Conservation (phyloP, 2,888 invertebrate species). For the Cheilosia variabilis region DNA sequence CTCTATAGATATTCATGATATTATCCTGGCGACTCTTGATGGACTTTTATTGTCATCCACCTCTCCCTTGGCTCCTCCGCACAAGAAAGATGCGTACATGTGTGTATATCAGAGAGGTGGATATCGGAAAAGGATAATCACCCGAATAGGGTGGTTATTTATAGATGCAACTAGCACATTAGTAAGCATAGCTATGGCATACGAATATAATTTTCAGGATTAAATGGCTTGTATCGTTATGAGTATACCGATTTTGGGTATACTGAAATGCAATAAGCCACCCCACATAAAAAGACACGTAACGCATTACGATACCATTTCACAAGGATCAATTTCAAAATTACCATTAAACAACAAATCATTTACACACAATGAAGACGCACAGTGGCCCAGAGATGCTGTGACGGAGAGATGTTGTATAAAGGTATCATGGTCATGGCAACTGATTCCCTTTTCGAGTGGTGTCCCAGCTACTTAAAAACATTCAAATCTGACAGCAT, state of each 20-base stretch:
- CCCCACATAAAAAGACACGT: conserved; percentile 41
- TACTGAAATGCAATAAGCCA: conserved; percentile 27
- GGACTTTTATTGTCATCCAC: conserved; percentile 71
- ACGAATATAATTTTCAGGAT: conserved; percentile 61
- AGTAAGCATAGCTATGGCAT: conserved; percentile 57
- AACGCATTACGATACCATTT: conserved; percentile 32
- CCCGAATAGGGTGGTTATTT: conserved; percentile 64
- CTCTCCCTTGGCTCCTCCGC: conserved; percentile 30
- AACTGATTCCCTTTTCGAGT: conserved; percentile 24
- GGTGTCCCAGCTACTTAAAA: conserved; percentile 46
- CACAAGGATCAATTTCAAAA: conserved; percentile 70
- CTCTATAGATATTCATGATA: conserved; percentile 60
- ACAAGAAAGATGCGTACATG: conserved; percentile 15
- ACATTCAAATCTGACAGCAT: conserved; percentile 54
- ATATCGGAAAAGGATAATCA: conserved; percentile 73
- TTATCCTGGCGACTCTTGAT: conserved; percentile 65
- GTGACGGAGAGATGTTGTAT: conserved; percentile 1
- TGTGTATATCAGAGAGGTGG: conserved; percentile 43
- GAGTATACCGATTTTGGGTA: conserved; percentile 25
- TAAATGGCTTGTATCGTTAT: conserved; percentile 73
- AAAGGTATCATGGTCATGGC: conserved; percentile 30
- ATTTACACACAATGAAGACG: conserved; percentile 61
- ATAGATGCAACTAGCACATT: conserved; percentile 65
- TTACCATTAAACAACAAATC: conserved; percentile 73
- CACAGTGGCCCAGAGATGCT: neutral